These are phyloP conservation scores for Sitta europaea DNA, from an alignment of 2,113 vertebrate genomes.

Conservation along the genomic window DNA sequence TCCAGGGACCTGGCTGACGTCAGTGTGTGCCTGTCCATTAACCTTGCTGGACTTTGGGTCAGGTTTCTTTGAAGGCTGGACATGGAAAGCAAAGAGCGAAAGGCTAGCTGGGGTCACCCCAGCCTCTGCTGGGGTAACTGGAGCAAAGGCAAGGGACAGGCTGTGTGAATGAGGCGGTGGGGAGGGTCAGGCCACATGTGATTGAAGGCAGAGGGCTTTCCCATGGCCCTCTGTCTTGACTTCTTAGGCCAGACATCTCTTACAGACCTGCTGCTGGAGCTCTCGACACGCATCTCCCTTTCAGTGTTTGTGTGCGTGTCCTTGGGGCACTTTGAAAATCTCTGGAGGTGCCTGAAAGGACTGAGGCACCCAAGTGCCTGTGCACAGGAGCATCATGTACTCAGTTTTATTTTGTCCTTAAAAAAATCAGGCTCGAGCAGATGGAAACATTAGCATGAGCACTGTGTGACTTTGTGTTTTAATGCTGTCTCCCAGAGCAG, in stretches of 20 bases:
- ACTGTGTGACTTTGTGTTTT: not conserved
- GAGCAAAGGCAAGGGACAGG: not conserved
- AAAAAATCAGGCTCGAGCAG: slow-evolving; percentile 14
- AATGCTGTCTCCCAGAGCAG: not conserved
- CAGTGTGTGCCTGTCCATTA: not conserved
- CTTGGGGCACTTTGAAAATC: not conserved
- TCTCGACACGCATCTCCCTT: not conserved
- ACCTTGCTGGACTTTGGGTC: not conserved
- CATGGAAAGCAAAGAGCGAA: not conserved
- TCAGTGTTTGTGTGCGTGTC: not conserved
- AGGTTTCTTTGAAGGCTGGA: not conserved
- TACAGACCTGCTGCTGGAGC: not conserved
- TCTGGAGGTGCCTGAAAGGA: not conserved
- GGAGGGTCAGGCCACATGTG: not conserved
- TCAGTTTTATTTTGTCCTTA: slow-evolving; percentile 12
- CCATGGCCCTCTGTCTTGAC: not conserved
- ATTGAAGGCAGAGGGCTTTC: not conserved
- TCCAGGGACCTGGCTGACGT: not conserved
- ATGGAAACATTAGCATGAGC: not conserved
- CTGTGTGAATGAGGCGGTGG: not conserved
- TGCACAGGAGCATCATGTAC: not conserved
- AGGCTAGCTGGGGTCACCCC: not conserved
- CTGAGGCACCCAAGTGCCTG: not conserved
- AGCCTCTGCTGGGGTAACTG: not conserved
- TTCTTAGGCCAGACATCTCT: not conserved